These are phyloP conservation scores for Monoplex corrugatus DNA, from an alignment of 2,888 invertebrate genomes.

Conservation along the genomic window DNA sequence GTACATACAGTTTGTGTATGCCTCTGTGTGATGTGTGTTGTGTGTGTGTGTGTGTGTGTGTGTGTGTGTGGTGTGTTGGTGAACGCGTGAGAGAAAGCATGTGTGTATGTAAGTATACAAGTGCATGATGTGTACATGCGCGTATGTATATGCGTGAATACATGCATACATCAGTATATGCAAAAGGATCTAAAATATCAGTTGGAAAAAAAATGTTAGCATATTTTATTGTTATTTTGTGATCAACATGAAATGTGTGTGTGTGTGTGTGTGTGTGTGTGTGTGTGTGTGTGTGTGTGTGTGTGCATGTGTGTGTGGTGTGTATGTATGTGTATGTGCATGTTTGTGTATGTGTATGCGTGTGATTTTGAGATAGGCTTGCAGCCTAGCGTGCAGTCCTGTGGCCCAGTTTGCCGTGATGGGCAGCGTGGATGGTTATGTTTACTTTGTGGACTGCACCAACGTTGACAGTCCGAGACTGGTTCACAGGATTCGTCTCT, in stretches of 20 bases:
- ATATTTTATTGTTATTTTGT: too few relatives aligned
- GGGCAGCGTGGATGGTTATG: slow-evolving; percentile 73
- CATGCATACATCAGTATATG: too few relatives aligned
- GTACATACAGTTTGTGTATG: neutral
- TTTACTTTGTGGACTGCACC: slow-evolving; percentile 76
- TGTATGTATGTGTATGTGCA: too few relatives aligned
- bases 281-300: neutral
- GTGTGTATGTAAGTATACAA: neutral
- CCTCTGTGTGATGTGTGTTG: neutral
- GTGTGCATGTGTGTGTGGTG: too few relatives aligned
- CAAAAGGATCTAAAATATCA: too few relatives aligned
- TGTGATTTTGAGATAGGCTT: slow-evolving; percentile 58
- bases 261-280: neutral
- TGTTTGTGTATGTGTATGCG: neutral
- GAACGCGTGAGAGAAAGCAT: neutral
- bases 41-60: neutral
- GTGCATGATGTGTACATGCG: neutral
- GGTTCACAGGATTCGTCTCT: slow-evolving; percentile 68
- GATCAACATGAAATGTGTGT: neutral
- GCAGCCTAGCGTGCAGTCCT: slow-evolving; percentile 74
- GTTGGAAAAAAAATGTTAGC: too few relatives aligned
- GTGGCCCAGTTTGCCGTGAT: slow-evolving; percentile 72
- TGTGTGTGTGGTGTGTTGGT: neutral
- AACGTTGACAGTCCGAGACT: slow-evolving; percentile 70
- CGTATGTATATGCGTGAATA: neutral